Conservation (phyloP, 2,113 vertebrate genomes). For the Eleginops maclovinus region DNA sequence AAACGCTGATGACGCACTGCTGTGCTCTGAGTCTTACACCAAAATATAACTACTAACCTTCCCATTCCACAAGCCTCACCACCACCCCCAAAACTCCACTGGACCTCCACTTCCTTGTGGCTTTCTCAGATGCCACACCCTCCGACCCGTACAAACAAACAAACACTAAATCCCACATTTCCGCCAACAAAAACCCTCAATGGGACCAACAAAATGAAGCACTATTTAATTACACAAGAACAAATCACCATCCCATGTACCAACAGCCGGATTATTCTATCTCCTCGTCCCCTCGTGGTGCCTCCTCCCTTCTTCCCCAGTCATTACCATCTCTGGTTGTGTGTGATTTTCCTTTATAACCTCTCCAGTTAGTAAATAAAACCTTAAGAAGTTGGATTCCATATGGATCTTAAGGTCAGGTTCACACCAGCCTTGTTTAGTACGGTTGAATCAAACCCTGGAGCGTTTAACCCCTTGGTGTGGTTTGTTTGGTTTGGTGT, state of each 20-base stretch:
- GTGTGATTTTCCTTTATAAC: conserved; percentile 62
- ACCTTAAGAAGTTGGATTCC: conserved; percentile 26
- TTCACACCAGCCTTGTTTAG: no score
- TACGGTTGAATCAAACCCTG: no score
- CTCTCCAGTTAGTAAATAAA: conserved; percentile 60
- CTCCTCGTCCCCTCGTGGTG: conserved; percentile 13
- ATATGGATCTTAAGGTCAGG: conserved; percentile 32
- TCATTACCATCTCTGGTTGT: conserved; percentile 67
- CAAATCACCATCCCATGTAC: conserved; percentile 38
- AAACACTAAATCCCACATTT: conserved; percentile 54
- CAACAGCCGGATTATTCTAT: conserved; percentile 39
- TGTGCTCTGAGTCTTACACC: conserved; percentile 51
- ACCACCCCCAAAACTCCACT: conserved; percentile 13
- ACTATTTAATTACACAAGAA: conserved; percentile 52
- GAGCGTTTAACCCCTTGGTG: no score
- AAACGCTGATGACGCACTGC: conserved; percentile 67
- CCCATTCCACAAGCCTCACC: conserved; percentile 9
- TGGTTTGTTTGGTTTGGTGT: no score
- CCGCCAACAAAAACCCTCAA: conserved; percentile 43
- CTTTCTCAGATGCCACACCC: conserved; percentile 51
- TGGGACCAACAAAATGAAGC: conserved; percentile 12
- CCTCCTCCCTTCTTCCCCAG: conserved; percentile 21
- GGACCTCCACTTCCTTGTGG: conserved; percentile 45
- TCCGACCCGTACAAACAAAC: conserved; percentile 60
- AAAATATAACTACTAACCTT: conserved; percentile 31